Evolutionary conservation across 1,140 invertebrate species (phyloP), one percentile per base, ranked within the genome.

Genomic region (Contarinia nasturtii): DNA sequence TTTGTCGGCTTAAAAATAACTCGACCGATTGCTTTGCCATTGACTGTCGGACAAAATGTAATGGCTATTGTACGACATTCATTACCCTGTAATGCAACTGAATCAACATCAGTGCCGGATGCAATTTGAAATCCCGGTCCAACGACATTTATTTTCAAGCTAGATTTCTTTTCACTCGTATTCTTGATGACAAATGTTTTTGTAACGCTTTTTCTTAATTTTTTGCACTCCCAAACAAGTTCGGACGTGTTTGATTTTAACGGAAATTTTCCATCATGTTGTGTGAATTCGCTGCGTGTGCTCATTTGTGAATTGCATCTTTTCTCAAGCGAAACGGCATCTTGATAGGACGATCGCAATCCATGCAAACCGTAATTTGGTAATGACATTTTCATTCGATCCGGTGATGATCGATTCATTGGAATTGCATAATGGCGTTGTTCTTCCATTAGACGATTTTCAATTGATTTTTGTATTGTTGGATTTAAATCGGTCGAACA

Each of bases 211-310:
- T 53, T 63, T 1, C 60, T 53, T 46, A 63, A 45, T 33, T 60
- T 59, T 21, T 54, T 54, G 50, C 61, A 61, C n/a, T 58, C 58
- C 61, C 61, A 63, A 34, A 55, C 57, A 1, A 63, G 37, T 21
- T 57, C 57, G 53, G 1, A 57, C 60, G n/a, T 17, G 15, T 17
- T 41, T 5, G 63, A 58, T 46, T 63, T 63, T 10, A 63, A n/a
- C 0, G 60, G 59, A 4, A 63, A 46, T 41, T 62, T 61, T 0
- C 59, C 61, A 49, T 63, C 59, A 0, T 60, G 55, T 46, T 63
- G 60, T 21, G 58, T 63, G n/a, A 61, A 61, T 51, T 63, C 61
- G 46, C 61, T 63, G n/a, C 54, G 56, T 46, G 55, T 63, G 14
- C 61, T 63, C 18, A 55, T 59, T 12, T 59, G 59, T 0, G 61